These are phyloP conservation scores for Capricornis sumatraensis DNA, from an alignment of 2,113 vertebrate species.

Conservation along the genomic window DNA sequence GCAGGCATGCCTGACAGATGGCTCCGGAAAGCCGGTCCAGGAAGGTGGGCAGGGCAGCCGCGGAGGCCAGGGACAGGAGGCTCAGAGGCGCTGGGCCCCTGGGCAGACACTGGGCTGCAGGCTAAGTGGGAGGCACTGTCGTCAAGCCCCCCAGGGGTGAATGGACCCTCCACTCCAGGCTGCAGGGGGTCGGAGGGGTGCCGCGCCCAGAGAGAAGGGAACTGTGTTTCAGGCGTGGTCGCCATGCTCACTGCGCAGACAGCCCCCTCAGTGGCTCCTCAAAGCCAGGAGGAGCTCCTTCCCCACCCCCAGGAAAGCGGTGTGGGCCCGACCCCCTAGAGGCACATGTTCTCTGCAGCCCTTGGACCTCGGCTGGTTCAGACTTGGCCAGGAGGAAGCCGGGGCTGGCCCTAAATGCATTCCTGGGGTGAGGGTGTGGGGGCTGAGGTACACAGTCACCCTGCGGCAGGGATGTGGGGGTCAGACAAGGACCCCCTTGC, in stretches of 20 bases:
- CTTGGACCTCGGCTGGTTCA: neutral
- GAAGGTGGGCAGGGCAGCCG: neutral
- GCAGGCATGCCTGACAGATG: accelerated
- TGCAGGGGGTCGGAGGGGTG: neutral
- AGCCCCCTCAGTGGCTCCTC: accelerated
- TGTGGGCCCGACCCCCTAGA: accelerated
- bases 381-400: neutral
- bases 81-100: accelerated
- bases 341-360: accelerated
- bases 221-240: no score
- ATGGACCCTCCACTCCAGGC: neutral
- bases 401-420: neutral
- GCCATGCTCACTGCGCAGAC: accelerated
- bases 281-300: neutral
- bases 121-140: neutral
- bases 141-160: neutral
- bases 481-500: neutral
- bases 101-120: neutral
- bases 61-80: accelerated
- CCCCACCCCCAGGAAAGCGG: accelerated
- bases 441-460: neutral
- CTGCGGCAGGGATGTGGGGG: neutral
- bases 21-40: accelerated
- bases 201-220: accelerated
- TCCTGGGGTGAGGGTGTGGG: neutral